These are phyloP conservation scores for Drosophila kambysellisi DNA, from an alignment of 2,888 invertebrate genomes.

Conservation along the genomic window DNA sequence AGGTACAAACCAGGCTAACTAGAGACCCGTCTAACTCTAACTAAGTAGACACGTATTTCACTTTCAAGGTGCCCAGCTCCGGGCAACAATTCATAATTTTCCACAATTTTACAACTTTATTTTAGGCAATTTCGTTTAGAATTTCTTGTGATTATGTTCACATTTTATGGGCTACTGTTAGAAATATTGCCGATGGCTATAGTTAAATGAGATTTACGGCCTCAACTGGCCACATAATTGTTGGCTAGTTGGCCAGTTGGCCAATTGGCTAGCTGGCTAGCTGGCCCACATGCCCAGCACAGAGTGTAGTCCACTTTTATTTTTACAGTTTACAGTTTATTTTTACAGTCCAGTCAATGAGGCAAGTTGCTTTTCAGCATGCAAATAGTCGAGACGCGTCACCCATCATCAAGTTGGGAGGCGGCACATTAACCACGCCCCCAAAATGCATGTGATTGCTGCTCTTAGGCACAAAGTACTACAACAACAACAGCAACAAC, in stretches of 20 bases:
- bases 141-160: constrained; percentile 64
- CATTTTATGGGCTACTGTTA: constrained; percentile 74
- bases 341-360: constrained; percentile 16
- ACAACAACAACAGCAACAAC: constrained; percentile 1
- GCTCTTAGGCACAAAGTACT: constrained; percentile 11
- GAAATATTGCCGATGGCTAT: constrained; percentile 39
- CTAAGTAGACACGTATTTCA: constrained; percentile 29
- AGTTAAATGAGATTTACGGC: constrained; percentile 43
- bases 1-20: not conserved
- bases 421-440: constrained; percentile 41
- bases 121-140: constrained; percentile 32
- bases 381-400: constrained; percentile 61
- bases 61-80: constrained; percentile 29
- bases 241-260: constrained; percentile 3
- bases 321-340: constrained; percentile 46
- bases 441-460: constrained; percentile 14
- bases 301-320: constrained; percentile 21
- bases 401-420: constrained; percentile 56
- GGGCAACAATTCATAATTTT: not conserved
- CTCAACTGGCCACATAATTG: constrained; percentile 34
- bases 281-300: constrained; percentile 43
- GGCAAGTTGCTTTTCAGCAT: constrained; percentile 24
- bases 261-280: constrained; percentile 27
- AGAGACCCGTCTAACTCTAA: not conserved
- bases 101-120: constrained; percentile 58